Conservation (phyloP, 2,797 vertebrate genomes). For the Fratercula arctica region DNA sequence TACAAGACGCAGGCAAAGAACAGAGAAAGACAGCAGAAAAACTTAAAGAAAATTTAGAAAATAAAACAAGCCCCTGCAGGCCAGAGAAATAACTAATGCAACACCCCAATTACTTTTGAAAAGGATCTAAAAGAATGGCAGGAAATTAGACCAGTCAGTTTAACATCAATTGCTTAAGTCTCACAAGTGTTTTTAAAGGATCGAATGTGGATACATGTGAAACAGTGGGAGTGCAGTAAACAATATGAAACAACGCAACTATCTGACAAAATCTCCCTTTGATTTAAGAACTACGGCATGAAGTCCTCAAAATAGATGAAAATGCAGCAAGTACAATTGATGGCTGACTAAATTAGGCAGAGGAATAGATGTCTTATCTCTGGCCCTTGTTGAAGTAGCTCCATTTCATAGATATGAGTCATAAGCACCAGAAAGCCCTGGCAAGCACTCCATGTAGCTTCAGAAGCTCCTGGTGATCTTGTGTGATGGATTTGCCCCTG, state of each 20-base stretch:
- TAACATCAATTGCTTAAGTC: slow-evolving; percentile 66
- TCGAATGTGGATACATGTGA: slow-evolving; percentile 52
- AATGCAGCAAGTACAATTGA: background rate
- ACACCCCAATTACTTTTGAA: slow-evolving; percentile 66
- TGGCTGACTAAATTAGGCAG: background rate
- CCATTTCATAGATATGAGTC: background rate
- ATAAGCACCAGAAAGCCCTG: background rate
- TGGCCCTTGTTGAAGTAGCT: background rate
- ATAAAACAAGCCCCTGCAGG: slow-evolving; percentile 10
- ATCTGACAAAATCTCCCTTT: slow-evolving; percentile 4
- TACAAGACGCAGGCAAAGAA: background rate
- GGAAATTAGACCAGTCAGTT: slow-evolving; percentile 70
- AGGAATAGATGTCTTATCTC: slow-evolving; percentile 16
- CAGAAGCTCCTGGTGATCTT: background rate
- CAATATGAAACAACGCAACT: background rate
- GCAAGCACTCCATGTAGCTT: background rate
- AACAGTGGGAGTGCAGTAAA: background rate
- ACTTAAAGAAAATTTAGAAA: background rate
- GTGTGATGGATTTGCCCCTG: background rate
- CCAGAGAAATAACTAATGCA: slow-evolving; percentile 56
- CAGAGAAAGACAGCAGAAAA: background rate
- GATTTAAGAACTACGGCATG: slow-evolving; percentile 11
- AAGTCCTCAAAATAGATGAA: background rate
- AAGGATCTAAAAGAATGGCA: slow-evolving; percentile 67
- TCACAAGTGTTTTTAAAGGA: slow-evolving; percentile 71